Percentiles rank a stretch among this genome's conserved stretches.
Evolutionary conservation across 2,888 invertebrate species (phyloP).

Genomic region (Gymnoscelis rufifasciata): DNA sequence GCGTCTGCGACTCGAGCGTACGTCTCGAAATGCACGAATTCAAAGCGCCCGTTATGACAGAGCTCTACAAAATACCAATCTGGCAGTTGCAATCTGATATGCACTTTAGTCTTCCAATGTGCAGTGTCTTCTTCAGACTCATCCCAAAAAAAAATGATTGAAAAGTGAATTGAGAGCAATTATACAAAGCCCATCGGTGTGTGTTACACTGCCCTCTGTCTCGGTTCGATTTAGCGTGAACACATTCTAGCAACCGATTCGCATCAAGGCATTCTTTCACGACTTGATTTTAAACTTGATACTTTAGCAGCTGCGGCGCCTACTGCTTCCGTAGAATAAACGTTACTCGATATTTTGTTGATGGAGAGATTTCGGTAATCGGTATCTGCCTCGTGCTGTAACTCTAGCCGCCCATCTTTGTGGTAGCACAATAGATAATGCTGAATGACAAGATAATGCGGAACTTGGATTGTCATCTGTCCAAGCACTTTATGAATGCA

Average conservation of each 20-base stretch:
- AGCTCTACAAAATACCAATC: background rate
- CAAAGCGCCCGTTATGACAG: too few relatives aligned
- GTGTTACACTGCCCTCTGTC: constrained; percentile 63
- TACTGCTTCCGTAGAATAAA: constrained; percentile 65
- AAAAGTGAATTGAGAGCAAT: constrained; percentile 52
- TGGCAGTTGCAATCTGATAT: constrained; percentile 4
- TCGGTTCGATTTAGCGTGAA: constrained; percentile 70
- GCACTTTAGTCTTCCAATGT: background rate
- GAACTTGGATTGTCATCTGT: constrained; percentile 40
- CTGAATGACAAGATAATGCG: constrained; percentile 44
- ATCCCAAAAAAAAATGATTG: constrained; percentile 35
- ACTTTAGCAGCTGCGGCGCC: constrained; percentile 70
- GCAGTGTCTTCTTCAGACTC: constrained; percentile 15
- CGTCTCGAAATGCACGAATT: background rate
- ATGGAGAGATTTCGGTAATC: constrained; percentile 62
- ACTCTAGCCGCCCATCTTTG: constrained; percentile 58
- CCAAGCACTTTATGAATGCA: constrained; percentile 4
- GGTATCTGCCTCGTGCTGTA: constrained; percentile 69
- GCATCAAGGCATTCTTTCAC: constrained; percentile 58
- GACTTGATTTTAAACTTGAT: constrained; percentile 60
- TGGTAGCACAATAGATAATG: constrained; percentile 68
- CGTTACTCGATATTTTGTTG: constrained; percentile 71
- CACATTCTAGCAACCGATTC: constrained; percentile 62
- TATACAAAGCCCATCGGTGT: constrained; percentile 55
- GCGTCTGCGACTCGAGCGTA: too few relatives aligned